These are phyloP conservation scores for Spea multiplicata DNA, from an alignment of 2,113 vertebrate species.

Conservation along the genomic window DNA sequence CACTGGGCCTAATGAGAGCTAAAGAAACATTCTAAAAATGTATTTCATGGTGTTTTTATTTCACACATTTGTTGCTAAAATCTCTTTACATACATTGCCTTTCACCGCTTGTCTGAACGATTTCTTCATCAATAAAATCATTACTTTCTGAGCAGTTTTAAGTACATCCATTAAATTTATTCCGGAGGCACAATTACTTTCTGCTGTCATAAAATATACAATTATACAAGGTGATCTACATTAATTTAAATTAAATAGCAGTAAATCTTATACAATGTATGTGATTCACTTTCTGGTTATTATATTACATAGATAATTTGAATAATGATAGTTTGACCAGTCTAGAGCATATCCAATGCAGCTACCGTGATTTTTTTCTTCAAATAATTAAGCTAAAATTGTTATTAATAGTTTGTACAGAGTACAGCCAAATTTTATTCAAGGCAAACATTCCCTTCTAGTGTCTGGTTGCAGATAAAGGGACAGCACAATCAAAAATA, in stretches of 20 bases:
- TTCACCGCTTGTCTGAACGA: neutral
- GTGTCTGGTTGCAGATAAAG: no score
- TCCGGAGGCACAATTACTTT: neutral
- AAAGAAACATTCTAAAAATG: neutral
- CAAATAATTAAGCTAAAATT: no score
- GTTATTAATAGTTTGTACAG: no score
- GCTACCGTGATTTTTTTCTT: neutral
- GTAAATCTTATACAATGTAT: neutral
- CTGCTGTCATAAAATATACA: neutral
- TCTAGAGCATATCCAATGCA: neutral
- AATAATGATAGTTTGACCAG: neutral
- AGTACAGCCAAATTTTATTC: no score
- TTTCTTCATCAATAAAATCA: constrained; percentile 8
- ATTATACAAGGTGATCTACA: neutral
- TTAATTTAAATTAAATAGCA: neutral
- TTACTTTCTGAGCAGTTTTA: neutral
- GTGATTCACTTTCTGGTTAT: neutral
- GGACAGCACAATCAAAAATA: no score
- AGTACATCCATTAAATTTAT: neutral
- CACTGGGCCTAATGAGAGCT: no score
- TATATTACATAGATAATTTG: neutral
- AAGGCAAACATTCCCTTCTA: no score
- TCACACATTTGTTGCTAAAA: neutral
- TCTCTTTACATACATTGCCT: neutral
- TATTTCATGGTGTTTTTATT: neutral